Evolutionary conservation across 2,888 invertebrate genomes (phyloP).

Genomic region (Latrodectus hesperus): DNA sequence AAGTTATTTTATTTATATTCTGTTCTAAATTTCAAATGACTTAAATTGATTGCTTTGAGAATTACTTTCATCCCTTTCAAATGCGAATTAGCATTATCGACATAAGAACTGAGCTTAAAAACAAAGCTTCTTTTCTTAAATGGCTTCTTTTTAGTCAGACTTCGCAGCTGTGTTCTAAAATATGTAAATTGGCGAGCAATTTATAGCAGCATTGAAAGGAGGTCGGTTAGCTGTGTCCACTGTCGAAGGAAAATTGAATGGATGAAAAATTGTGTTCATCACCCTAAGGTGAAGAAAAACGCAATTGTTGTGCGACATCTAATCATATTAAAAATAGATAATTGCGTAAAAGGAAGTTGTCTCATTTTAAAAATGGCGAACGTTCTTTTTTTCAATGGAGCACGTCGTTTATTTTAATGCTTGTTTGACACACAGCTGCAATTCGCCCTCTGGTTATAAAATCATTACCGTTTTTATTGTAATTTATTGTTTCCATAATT

Average conservation of each 20-base stretch:
- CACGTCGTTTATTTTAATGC: too few relatives aligned
- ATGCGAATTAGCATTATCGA: too few relatives aligned
- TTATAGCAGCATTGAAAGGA: not conserved
- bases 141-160: not conserved
- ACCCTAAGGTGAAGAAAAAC: not conserved
- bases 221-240: not conserved
- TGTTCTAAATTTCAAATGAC: too few relatives aligned
- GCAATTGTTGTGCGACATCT: not conserved
- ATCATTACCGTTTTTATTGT: too few relatives aligned
- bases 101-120: not conserved
- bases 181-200: not conserved
- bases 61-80: too few relatives aligned
- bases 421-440: too few relatives aligned
- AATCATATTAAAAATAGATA: conserved; percentile 3
- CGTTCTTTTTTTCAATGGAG: too few relatives aligned
- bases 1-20: too few relatives aligned
- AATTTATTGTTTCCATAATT: too few relatives aligned
- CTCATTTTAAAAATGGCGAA: too few relatives aligned
- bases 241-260: not conserved
- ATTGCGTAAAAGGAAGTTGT: not conserved
- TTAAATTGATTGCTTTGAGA: too few relatives aligned
- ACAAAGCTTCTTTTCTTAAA: not conserved
- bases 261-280: not conserved
- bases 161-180: not conserved
- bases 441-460: too few relatives aligned